phyloP scores from a whole-genome alignment of 2,888 invertebrate genomes.

The Choreutis nemorana region DNA sequence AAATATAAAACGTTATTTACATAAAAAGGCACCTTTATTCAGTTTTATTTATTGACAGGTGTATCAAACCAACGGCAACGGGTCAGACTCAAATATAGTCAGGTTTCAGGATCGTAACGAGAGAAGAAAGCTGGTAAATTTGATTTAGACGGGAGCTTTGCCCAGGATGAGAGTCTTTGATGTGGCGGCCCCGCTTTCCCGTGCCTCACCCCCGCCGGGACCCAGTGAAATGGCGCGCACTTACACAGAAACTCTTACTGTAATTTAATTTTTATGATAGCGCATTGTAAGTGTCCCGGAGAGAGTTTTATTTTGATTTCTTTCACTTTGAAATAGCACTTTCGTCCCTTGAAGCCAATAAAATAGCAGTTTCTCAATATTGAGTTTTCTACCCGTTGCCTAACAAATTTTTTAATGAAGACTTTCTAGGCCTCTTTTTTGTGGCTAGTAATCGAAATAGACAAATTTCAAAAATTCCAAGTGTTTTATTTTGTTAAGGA shows the following conservation, averaged over 20 bases:
- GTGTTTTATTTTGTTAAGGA: too few species aligned
- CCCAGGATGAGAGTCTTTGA: conserved; percentile 49
- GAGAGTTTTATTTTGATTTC: conserved; percentile 44
- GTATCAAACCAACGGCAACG: conserved; percentile 14
- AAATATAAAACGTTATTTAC: not conserved
- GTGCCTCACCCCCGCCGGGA: conserved; percentile 22
- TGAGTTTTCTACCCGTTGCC: too few species aligned
- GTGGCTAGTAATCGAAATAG: too few species aligned
- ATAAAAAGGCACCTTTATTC: not conserved
- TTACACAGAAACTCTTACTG: conserved; percentile 55
- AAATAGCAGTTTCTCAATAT: conserved; percentile 5
- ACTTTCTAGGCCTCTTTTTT: too few species aligned
- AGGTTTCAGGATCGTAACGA: conserved; percentile 33
- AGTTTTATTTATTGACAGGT: conserved; percentile 13
- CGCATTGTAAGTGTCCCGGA: conserved; percentile 52
- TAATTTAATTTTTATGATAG: conserved; percentile 66
- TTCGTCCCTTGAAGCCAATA: conserved; percentile 12
- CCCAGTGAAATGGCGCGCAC: conserved; percentile 52
- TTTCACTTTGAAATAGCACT: conserved; percentile 24
- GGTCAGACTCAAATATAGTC: conserved; percentile 28
- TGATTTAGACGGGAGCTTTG: conserved; percentile 47
- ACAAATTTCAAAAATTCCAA: too few species aligned
- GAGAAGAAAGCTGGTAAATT: conserved; percentile 59
- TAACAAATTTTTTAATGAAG: too few species aligned
- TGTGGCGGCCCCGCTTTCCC: conserved; percentile 34